These are phyloP conservation scores for Drosophila triauraria DNA, from an alignment of 1,140 invertebrate species.

Conservation along the genomic window DNA sequence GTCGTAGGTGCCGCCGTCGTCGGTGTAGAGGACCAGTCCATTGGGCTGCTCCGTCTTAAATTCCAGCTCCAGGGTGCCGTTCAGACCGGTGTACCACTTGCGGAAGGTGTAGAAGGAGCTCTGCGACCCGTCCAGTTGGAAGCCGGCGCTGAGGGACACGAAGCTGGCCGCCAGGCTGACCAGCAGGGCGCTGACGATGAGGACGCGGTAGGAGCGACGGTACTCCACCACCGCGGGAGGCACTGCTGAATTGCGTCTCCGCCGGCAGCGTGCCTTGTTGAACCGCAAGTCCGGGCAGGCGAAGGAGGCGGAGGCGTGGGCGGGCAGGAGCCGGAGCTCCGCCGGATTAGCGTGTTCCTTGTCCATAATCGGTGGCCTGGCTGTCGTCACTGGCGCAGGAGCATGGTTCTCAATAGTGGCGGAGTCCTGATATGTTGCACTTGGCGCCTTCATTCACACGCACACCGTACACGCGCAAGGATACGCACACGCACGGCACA, in stretches of 20 bases:
- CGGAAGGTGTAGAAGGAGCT: conserved; percentile 95
- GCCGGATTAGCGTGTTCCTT: conserved; percentile 31
- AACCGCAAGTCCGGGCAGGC: conserved; percentile 63
- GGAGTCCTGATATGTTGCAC: conserved; percentile 72
- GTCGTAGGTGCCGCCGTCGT: conserved; percentile 96
- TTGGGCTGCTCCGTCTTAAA: conserved; percentile 96
- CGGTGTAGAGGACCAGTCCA: conserved; percentile 95
- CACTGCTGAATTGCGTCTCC: conserved; percentile 42
- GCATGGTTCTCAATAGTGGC: conserved; percentile 47
- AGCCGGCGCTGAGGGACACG: conserved; percentile 84
- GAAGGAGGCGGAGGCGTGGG: conserved; percentile 40
- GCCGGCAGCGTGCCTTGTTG: conserved; percentile 70
- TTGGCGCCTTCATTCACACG: conserved; percentile 74
- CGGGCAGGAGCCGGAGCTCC: conserved; percentile 39
- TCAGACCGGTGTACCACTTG: conserved; percentile 94
- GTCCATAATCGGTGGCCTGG: conserved; percentile 51
- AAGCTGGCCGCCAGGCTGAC: conserved; percentile 70
- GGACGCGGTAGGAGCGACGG: conserved; percentile 71
- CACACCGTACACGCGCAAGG: conserved; percentile 28
- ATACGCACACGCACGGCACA: conserved; percentile 26
- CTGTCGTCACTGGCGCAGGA: conserved; percentile 58
- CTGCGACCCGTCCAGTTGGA: conserved; percentile 93
- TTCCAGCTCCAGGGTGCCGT: conserved; percentile 95
- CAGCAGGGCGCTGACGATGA: conserved; percentile 68
- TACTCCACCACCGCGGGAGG: conserved; percentile 55